phyloP scores from a whole-genome alignment of 2,888 invertebrate species.

The Sarcophaga subvicina region DNA sequence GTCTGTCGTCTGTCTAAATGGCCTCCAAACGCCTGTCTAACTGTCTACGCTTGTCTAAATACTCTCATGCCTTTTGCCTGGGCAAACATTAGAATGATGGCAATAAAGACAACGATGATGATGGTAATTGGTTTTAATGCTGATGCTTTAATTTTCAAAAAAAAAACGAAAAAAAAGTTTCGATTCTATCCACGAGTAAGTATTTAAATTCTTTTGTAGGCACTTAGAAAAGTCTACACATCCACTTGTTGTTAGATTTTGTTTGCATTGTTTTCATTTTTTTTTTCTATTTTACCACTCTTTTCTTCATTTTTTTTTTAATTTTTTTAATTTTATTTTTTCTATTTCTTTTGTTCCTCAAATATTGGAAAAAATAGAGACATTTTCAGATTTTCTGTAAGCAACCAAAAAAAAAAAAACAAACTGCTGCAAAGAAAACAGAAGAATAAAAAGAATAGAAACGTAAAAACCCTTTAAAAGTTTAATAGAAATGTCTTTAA shows the following conservation, averaged over 20 bases:
- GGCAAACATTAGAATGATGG: conserved; percentile 2
- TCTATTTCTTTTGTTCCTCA: no score
- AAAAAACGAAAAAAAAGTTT: no score
- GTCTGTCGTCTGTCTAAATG: not conserved
- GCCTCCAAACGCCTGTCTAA: not conserved
- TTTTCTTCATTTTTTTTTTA: not conserved
- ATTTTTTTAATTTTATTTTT: no score
- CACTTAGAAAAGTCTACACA: not conserved
- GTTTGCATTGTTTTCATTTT: not conserved
- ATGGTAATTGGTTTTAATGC: conserved; percentile 9
- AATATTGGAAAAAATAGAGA: no score
- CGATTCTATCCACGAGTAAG: conserved; percentile 6
- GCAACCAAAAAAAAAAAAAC: no score
- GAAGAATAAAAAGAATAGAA: not conserved
- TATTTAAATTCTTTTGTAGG: not conserved
- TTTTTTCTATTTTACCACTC: not conserved
- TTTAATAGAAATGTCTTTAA: conserved; percentile 21
- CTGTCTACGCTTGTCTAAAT: not conserved
- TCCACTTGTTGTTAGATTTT: conserved; percentile 20
- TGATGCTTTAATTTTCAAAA: conserved; percentile 27
- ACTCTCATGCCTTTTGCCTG: not conserved
- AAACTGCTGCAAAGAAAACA: no score
- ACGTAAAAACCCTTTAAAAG: not conserved
- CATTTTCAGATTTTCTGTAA: no score
- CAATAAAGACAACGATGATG: conserved; percentile 16